Conservation (phyloP, 2,113 vertebrate species). For the Rhabdomys dilectus region DNA sequence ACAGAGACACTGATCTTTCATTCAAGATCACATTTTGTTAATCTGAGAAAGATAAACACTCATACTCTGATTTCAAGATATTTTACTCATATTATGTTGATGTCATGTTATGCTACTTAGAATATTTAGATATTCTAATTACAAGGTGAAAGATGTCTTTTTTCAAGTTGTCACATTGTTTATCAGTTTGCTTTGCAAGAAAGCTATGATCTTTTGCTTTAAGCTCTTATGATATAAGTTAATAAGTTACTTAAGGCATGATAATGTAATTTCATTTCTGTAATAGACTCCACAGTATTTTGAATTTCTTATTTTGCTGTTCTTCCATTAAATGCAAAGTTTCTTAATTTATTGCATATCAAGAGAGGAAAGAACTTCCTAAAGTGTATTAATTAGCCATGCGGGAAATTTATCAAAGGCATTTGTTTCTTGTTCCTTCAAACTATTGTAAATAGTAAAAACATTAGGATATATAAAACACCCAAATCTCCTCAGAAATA, state of each 20-base stretch:
- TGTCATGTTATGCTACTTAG: not conserved
- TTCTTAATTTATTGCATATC: constrained; percentile 27
- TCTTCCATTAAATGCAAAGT: constrained; percentile 52
- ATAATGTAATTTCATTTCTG: constrained; percentile 38
- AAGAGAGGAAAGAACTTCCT: not conserved
- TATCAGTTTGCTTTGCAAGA: not conserved
- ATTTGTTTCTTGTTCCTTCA: constrained; percentile 36
- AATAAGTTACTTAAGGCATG: constrained; percentile 43
- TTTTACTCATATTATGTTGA: not conserved
- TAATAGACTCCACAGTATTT: constrained; percentile 38
- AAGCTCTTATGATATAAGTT: constrained; percentile 33
- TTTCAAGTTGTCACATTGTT: not conserved
- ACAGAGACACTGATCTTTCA: not conserved
- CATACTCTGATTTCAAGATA: not conserved
- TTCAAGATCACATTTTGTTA: not conserved
- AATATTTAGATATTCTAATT: not conserved
- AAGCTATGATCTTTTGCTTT: not conserved
- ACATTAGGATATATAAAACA: not conserved
- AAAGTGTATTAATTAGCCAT: constrained; percentile 32
- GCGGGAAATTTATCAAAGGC: constrained; percentile 45
- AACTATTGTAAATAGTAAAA: not conserved
- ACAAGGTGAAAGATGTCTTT: not conserved
- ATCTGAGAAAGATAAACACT: not conserved
- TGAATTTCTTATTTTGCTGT: constrained; percentile 61
- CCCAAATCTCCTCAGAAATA: not conserved